Evolutionary conservation across 2,888 invertebrate genomes (phyloP), one percentile per base, ranked within the genome.

Genomic region (Magallana nippona): DNA sequence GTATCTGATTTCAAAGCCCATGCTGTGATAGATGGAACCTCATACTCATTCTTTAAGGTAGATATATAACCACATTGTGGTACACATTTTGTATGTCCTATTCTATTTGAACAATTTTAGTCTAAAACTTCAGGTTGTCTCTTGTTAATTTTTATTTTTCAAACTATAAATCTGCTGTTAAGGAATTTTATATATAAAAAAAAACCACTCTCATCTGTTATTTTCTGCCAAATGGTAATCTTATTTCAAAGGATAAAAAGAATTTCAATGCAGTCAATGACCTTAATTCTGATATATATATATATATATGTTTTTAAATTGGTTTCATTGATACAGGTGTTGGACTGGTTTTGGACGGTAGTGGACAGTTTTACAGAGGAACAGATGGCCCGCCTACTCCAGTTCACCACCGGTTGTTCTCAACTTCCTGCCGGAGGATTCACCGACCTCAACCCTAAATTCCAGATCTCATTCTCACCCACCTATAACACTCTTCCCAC

Each of bases 391-490:
- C 95, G 98, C 62, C 95, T 98, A 91, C 87, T 93, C 62, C 98
- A 98, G 95, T 98, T 98, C 94, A 97, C 97, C 62, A 98, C 98
- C 0, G 98, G 98, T 85, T 98, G 97, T 94, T 97, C 97, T 62
- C 98, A 98, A 95, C 95, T 98, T 92, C 98, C 97, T 44, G 96
- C 97, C 0, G 98, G 97, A 57, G 98, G 98, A 17, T 98, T 98
- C 95, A 95, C 96, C 91, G 98, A 98, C 93, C 95, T 98, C 56
- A 97, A 96, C 94, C 98, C 98, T 1, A 96, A 97, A 84, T 98
- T 98, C 95, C 98, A 98, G 95, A 97, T 98, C 88, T 97, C 97
- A 1, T 97, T 98, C 11, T 97, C 98, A 81, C 97, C 97, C 0
- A 97, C 97, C 44, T 97, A 97, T 95, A 98, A 98, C 85, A 97